A percentile compares a stretch with the other conserved stretches of the same genome.
Evolutionary conservation across 2,888 invertebrate species (phyloP).

Genomic region (Melanchra persicariae): DNA sequence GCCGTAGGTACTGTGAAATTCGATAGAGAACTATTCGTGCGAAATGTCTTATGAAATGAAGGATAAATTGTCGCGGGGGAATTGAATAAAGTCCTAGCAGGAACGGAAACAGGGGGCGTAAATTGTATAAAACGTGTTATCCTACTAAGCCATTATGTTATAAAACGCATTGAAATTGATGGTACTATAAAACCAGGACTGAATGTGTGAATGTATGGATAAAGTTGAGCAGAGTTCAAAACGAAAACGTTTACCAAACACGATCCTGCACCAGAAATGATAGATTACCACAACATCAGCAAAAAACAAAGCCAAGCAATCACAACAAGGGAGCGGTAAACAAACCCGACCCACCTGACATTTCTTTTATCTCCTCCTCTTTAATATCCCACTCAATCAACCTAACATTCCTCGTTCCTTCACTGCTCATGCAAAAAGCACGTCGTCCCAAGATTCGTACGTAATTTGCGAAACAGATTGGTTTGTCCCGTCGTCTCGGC

Average conservation of each 20-base stretch:
- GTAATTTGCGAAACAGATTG: constrained; percentile 69
- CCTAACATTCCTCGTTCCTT: constrained; percentile 53
- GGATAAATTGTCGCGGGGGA: constrained; percentile 79
- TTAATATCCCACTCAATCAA: constrained; percentile 61
- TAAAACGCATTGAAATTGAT: constrained; percentile 39
- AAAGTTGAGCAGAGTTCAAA: background rate
- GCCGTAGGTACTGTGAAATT: constrained; percentile 69
- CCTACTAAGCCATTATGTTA: constrained; percentile 32
- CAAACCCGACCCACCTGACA: constrained; percentile 34
- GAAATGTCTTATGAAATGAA: constrained; percentile 79
- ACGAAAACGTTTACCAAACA: background rate
- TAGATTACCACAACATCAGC: constrained; percentile 13
- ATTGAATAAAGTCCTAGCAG: constrained; percentile 64
- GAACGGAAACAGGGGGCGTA: constrained; percentile 60
- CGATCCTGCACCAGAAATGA: constrained; percentile 4
- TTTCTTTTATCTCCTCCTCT: constrained; percentile 52
- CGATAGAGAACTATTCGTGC: constrained; percentile 81
- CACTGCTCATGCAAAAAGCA: constrained; percentile 64
- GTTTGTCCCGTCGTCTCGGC: constrained; percentile 59
- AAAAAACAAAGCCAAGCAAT: constrained; percentile 31
- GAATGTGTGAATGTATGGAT: background rate
- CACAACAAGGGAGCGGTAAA: constrained; percentile 34
- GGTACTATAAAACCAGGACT: constrained; percentile 9
- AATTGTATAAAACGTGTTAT: constrained; percentile 53
- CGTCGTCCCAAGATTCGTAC: constrained; percentile 63